Evolutionary conservation across 2,113 vertebrate genomes (phyloP).

Genomic region (Nannobrachium achirus): DNA sequence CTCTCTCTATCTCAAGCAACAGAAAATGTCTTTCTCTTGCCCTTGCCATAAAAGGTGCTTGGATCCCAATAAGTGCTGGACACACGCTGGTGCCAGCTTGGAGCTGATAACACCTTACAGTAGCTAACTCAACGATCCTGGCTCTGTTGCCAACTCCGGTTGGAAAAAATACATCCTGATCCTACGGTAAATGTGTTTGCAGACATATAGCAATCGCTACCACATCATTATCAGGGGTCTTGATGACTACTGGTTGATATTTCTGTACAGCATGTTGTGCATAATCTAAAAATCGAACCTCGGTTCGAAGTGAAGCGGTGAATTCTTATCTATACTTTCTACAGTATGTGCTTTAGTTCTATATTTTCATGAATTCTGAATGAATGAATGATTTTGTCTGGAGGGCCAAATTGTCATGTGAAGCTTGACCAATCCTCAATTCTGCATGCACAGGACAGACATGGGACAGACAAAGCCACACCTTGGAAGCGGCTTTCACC

Average conservation of each 20-base stretch:
- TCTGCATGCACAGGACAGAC: no score
- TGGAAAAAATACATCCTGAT: conserved; percentile 40
- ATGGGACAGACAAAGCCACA: no score
- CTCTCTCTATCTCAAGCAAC: conserved; percentile 27
- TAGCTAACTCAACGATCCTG: conserved; percentile 31
- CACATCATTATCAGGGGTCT: conserved; percentile 42
- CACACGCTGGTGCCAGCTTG: conserved; percentile 44
- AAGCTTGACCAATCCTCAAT: no score
- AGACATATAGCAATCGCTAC: conserved; percentile 46
- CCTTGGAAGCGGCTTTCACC: no score
- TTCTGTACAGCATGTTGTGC: conserved; percentile 48
- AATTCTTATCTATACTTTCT: no score
- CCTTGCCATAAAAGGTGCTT: conserved; percentile 43
- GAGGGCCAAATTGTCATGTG: no score
- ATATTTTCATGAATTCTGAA: no score
- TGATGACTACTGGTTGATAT: conserved; percentile 37
- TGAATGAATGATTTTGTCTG: no score
- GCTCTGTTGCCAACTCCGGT: conserved; percentile 36
- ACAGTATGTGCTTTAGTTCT: no score
- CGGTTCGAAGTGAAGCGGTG: no score
- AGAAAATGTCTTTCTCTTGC: conserved; percentile 37
- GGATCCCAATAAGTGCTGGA: conserved; percentile 39
- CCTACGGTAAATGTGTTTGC: conserved; percentile 36
- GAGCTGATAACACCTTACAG: conserved; percentile 43
- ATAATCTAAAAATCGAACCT: no score